Evolutionary conservation across 2,113 vertebrate genomes (phyloP).

Genomic region (Forbesichthys agassizii): DNA sequence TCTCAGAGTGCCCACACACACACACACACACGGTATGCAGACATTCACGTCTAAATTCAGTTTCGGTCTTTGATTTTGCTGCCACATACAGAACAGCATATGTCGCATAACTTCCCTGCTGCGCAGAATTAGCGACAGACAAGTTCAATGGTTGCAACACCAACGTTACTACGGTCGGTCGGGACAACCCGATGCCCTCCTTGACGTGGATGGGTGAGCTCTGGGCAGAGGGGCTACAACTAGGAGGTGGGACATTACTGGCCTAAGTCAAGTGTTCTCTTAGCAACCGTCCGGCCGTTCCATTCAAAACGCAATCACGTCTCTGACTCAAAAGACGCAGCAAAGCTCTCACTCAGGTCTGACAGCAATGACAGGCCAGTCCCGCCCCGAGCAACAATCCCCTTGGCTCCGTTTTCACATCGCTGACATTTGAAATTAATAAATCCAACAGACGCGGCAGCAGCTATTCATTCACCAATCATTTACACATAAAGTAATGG

Average conservation of each 20-base stretch:
- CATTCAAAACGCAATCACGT: slow-evolving; percentile 54
- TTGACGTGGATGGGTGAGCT: slow-evolving; percentile 41
- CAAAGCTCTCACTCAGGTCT: slow-evolving; percentile 25
- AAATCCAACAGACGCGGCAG: too few relatives aligned
- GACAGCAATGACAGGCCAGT: slow-evolving; percentile 16
- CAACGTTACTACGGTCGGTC: background rate
- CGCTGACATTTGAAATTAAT: slow-evolving; percentile 3
- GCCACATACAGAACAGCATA: background rate
- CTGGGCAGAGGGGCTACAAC: slow-evolving; percentile 12
- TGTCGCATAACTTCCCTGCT: background rate
- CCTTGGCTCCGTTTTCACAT: background rate
- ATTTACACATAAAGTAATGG: background rate
- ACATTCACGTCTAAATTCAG: slow-evolving; percentile 34
- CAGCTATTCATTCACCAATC: too few relatives aligned
- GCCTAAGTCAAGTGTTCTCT: slow-evolving; percentile 61
- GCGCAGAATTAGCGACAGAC: background rate
- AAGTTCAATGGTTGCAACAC: background rate
- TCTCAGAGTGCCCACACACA: background rate
- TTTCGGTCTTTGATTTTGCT: background rate
- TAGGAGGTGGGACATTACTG: slow-evolving; percentile 61
- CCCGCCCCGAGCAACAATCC: slow-evolving; percentile 10
- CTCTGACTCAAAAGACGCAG: slow-evolving; percentile 28
- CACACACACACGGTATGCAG: slow-evolving; percentile 2
- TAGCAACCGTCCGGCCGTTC: slow-evolving; percentile 63
- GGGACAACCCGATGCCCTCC: slow-evolving; percentile 11